Base-by-base conservation (phyloP, 2,888 invertebrate species). In the Plagodis pulveraria region DNA sequence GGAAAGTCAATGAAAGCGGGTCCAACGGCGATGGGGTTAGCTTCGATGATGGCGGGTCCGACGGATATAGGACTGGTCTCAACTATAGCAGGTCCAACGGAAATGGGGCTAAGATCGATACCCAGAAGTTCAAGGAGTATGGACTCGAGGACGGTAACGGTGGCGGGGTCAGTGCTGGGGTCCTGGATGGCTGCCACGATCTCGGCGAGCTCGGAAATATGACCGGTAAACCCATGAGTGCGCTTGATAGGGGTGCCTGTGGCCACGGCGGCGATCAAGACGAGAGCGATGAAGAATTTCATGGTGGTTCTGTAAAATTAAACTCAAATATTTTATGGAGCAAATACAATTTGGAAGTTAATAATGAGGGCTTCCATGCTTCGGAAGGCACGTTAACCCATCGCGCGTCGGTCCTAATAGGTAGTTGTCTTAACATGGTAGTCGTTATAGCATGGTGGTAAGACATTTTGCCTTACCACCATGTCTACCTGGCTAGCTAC, bases 241-340 rank as follows among this genome's bases (percentile, higher is more conserved):
- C 73, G 73, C 65, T 63, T 72, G 32, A 55, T 76, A 64, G 40
- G 40, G 5, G 72, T 73, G 62, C 81, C 83, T 65, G 82, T 79
- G 49, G 85, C 84, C 76, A 83, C 83, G 66, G 83, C 73, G 66
- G 75, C 86, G 74, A 86, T 72, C 46, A 85, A 72, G 45, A 83
- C 81, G 71, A 89, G 70, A 51, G 81, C 81, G 41, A 84, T 45
- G 70, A 89, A 72, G 81, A 73, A 84, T 80, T 88, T 87, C 88
- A 89, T 88, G 67, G 62, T 70, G 71, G 51, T 70, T 69, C 77
- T 82, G 73, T 40, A 42, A 55, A 49, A 42, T 6, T 4, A 42
- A 7, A 7, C 36, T 1, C 36, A 36, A 1, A 36, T 22, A 22
- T 2, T 22, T 22, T 22, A 22, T 4, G 22, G 1, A 22, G n/a